Evolutionary conservation across 92 coral and sea anemone genomes (phyloP).

Genomic region (Pocillopora grandis): DNA sequence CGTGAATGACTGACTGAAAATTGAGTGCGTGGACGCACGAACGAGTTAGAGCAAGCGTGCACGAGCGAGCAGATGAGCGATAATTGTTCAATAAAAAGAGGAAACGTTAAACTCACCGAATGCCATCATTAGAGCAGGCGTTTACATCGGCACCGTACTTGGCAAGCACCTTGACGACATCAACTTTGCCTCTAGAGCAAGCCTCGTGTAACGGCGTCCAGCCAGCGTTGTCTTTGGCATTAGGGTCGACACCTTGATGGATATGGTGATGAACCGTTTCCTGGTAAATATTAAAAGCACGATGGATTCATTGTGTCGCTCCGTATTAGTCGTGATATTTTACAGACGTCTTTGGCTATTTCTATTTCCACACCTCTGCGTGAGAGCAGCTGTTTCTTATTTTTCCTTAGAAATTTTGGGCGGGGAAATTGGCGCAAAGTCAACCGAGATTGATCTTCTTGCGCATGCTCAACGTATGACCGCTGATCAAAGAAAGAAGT

Average conservation of each 20-base stretch:
- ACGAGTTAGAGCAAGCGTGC: too few relatives aligned
- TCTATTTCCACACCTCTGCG: too few relatives aligned
- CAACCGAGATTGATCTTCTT: too few relatives aligned
- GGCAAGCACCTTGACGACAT: slow-evolving; percentile 88
- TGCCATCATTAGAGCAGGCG: slow-evolving; percentile 95
- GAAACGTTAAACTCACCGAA: slow-evolving; percentile 67
- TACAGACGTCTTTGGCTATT: too few relatives aligned
- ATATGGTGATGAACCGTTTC: slow-evolving; percentile 91
- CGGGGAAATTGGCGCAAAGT: too few relatives aligned
- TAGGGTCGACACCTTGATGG: slow-evolving; percentile 90
- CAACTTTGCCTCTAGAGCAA: slow-evolving; percentile 94
- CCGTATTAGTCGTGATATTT: too few relatives aligned
- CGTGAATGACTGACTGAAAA: too few relatives aligned
- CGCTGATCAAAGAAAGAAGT: not conserved
- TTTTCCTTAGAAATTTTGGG: too few relatives aligned
- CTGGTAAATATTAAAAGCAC: slow-evolving; percentile 39
- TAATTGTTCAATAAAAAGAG: not conserved
- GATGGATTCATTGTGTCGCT: too few relatives aligned
- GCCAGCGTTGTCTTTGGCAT: slow-evolving; percentile 97
- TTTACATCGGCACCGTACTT: slow-evolving; percentile 95
- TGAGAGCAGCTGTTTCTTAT: too few relatives aligned
- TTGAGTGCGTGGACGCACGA: too few relatives aligned
- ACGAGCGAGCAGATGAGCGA: too few relatives aligned
- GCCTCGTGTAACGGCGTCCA: slow-evolving; percentile 99
- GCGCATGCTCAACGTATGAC: not conserved